phyloP scores from a whole-genome alignment of 2,113 vertebrate species.

The Phrynosoma platyrhinos region DNA sequence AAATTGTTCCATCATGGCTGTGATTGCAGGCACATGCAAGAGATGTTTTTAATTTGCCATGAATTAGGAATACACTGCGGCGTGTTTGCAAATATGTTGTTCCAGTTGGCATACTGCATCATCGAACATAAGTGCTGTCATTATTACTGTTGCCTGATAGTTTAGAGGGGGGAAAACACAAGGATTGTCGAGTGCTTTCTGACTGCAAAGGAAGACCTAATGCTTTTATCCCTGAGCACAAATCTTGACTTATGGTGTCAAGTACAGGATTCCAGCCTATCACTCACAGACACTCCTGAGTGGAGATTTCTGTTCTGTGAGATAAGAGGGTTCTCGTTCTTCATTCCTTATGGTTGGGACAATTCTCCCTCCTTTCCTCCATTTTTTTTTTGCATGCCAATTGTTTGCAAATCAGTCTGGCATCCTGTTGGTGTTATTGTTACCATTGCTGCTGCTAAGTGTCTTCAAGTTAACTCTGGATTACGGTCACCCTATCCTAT shows the following conservation, averaged over 20 bases:
- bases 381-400: too few relatives aligned
- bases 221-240: background rate
- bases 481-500: too few relatives aligned
- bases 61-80: background rate
- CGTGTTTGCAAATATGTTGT: constrained; percentile 13
- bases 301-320: background rate
- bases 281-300: fast-evolving
- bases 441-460: too few relatives aligned
- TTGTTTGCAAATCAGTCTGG: too few relatives aligned
- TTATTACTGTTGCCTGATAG: background rate
- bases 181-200: background rate
- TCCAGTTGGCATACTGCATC: background rate
- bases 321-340: background rate
- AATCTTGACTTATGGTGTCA: background rate
- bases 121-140: background rate
- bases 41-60: constrained; percentile 28
- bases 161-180: constrained; percentile 3
- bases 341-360: background rate
- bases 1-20: background rate
- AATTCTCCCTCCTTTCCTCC: too few relatives aligned
- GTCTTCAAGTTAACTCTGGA: too few relatives aligned
- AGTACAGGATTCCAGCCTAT: background rate
- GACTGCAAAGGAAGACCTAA: background rate
- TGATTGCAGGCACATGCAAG: background rate
- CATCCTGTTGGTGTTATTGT: too few relatives aligned